These are phyloP conservation scores for Steinernema carpocapsae DNA, from an alignment of 2,888 invertebrate genomes.

Conservation along the genomic window DNA sequence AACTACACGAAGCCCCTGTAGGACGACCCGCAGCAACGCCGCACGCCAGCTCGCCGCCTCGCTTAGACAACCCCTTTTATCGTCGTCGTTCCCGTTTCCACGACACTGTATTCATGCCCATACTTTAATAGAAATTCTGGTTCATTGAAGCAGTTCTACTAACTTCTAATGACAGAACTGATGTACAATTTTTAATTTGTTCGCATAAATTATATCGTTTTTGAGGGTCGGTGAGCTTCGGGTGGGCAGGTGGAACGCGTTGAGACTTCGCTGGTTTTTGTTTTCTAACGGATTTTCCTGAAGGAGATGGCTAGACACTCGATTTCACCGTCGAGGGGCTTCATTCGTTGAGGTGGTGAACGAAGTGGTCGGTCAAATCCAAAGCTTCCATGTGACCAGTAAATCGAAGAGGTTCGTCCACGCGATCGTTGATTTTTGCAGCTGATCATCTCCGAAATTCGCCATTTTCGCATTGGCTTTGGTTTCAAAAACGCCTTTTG, in stretches of 20 bases:
- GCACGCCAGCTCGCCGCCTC: not conserved
- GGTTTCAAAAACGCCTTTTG: too few relatives aligned
- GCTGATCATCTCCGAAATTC: not conserved
- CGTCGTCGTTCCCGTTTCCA: too few relatives aligned
- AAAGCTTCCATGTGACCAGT: too few relatives aligned
- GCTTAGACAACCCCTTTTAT: too few relatives aligned
- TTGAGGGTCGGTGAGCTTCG: too few relatives aligned
- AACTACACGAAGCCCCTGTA: conserved; percentile 17
- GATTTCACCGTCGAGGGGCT: too few relatives aligned
- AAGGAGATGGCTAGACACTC: not conserved
- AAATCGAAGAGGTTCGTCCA: not conserved
- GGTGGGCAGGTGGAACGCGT: not conserved
- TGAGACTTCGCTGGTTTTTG: not conserved
- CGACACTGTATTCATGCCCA: too few relatives aligned
- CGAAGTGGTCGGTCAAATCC: too few relatives aligned
- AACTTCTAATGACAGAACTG: too few relatives aligned
- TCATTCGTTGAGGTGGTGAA: too few relatives aligned
- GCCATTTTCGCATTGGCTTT: not conserved
- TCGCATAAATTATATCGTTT: conserved; percentile 3
- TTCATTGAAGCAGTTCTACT: too few relatives aligned
- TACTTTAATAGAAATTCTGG: too few relatives aligned
- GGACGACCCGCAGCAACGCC: not conserved
- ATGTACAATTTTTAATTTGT: conserved; percentile 26
- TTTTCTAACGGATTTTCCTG: not conserved
- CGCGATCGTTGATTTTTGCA: not conserved